Conservation (phyloP, 2,113 vertebrate genomes). For the Notothenia coriiceps region DNA sequence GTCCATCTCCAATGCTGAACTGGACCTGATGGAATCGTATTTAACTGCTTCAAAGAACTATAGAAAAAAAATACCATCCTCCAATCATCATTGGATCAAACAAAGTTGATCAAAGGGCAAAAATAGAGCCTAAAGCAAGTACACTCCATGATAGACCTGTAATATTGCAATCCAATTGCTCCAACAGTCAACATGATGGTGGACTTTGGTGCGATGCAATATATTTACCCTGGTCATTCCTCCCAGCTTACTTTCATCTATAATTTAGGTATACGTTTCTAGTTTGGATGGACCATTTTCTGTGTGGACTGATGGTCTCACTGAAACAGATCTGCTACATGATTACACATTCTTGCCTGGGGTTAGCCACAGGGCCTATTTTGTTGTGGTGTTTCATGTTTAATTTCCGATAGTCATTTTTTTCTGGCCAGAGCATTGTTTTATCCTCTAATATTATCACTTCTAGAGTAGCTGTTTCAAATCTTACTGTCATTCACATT, state of each 20-base stretch:
- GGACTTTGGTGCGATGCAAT: constrained; percentile 18
- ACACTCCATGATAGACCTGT: background rate
- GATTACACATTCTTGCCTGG: constrained; percentile 42
- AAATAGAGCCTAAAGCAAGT: background rate
- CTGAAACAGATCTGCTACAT: constrained; percentile 12
- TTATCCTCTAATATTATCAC: background rate
- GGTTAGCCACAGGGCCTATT: constrained; percentile 30
- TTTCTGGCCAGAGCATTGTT: background rate
- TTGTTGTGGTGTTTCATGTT: constrained; percentile 20
- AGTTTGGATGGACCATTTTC: background rate
- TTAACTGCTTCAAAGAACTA: background rate
- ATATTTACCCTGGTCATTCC: background rate
- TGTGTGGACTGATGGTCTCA: constrained; percentile 1
- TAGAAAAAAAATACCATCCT: background rate
- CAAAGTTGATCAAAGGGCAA: background rate
- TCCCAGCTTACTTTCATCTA: constrained; percentile 12
- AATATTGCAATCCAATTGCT: background rate
- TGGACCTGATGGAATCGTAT: background rate
- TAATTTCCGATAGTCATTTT: constrained; percentile 5
- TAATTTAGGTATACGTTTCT: background rate
- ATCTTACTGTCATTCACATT: background rate
- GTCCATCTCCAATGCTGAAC: background rate
- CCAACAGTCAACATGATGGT: background rate
- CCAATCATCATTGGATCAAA: constrained; percentile 8
- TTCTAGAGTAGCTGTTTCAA: background rate